Evolutionary conservation across 1,140 invertebrate species (phyloP).

Genomic region (Drosophila kurseongensis): DNA sequence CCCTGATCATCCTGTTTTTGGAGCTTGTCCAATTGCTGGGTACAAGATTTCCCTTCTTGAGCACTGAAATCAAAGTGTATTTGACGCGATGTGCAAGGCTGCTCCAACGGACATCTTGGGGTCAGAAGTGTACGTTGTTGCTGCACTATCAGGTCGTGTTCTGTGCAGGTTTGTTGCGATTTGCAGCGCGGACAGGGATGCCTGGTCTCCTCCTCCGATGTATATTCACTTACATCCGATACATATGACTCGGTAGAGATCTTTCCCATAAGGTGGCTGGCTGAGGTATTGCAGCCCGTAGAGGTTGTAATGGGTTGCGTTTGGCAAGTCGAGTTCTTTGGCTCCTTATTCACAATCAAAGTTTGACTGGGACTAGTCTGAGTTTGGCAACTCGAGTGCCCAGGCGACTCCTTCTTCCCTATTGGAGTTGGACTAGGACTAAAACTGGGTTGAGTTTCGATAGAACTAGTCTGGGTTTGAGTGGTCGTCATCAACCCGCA

Average conservation of each 20-base stretch:
- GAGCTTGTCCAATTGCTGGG: neutral
- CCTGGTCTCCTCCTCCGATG: too few species aligned
- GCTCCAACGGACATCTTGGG: neutral
- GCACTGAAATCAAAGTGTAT: neutral
- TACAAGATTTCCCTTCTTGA: neutral
- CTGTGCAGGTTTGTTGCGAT: neutral
- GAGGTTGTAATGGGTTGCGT: neutral
- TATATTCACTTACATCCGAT: neutral
- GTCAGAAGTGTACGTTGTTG: neutral
- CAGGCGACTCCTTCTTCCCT: neutral
- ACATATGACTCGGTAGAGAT: neutral
- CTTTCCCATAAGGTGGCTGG: neutral
- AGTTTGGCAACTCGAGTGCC: slow-evolving; percentile 17
- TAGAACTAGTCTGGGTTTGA: slow-evolving; percentile 5
- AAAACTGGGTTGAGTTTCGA: too few species aligned
- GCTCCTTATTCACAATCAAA: neutral
- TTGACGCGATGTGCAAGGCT: slow-evolving; percentile 1
- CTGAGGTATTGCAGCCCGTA: slow-evolving; percentile 12
- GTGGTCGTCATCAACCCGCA: neutral
- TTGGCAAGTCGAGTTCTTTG: slow-evolving; percentile 5
- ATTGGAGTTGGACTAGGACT: neutral
- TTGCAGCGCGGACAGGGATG: neutral
- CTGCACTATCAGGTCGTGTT: neutral
- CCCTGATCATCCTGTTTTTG: neutral
- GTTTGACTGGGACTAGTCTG: neutral